Base-by-base conservation (phyloP, 2,113 vertebrate genomes). In the Daubentonia madagascariensis region DNA sequence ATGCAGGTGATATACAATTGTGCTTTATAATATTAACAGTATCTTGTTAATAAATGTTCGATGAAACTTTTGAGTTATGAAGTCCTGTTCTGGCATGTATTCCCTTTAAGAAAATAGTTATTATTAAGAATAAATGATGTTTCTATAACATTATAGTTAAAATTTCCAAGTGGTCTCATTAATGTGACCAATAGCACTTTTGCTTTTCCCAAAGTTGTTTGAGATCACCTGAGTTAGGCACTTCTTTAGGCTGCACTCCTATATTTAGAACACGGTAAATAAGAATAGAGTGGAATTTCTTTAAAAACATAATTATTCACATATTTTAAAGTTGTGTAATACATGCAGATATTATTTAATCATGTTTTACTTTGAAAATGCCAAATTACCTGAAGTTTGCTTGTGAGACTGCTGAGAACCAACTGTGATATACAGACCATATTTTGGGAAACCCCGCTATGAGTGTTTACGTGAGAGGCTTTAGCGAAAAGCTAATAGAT, bases 301-400 rank as follows among this genome's bases (percentile, higher is more conserved):
- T 95, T 81, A 4, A 78, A 89, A 90, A 23, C 17, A 40, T 25
- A 75, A 72, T 45, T 80, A 81, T 89, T 85, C 14, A 86, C 37
- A 67, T 90, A 85, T 72, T 81, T 59, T 45, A 72, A 87, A 92
- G 4, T 65, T 89, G 2, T n/a, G 1, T 14, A 67, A 61, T 80
- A 23, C 18, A 70, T 76, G 7, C 32, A 45, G 54, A 68, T 57
- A 70, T 76, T 35, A 43, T 50, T 84, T 88, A 52, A 22, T 14
- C 72, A 59, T 50, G 5, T 70, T 92, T 94, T 83, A n/a, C 17
- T 93, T 96, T 90, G 7, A 73, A 94, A 94, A 91, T 78, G 20
- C 23, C 79, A 94, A 81, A 67, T 96, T 18, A 70, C 11, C 35
- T 87, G 18, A 95, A 59, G 28, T 85, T 97, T 89, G 9, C 25